A percentile compares a stretch with the other conserved stretches of the same genome.
Evolutionary conservation across 2,113 vertebrate species (phyloP).

Genomic region (Thryonomys swinderianus): DNA sequence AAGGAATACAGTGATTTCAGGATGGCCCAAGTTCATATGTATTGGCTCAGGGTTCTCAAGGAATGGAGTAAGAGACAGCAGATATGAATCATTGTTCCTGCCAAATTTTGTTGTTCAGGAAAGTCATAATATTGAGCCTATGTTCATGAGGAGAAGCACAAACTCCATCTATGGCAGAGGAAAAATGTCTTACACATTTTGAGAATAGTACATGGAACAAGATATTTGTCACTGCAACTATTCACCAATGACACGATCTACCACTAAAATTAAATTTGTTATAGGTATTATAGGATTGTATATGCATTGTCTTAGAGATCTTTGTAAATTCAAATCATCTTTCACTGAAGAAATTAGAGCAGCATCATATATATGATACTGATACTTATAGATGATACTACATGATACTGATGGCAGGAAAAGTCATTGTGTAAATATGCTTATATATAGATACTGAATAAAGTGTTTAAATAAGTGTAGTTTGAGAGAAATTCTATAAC

Average conservation of each 20-base stretch:
- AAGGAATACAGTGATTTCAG: background rate
- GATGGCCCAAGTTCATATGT: background rate
- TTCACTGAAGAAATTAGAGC: background rate
- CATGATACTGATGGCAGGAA: background rate
- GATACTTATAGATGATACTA: background rate
- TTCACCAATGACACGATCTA: background rate
- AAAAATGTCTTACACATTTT: background rate
- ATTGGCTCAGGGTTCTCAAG: background rate
- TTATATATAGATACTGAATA: background rate
- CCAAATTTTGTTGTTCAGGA: background rate
- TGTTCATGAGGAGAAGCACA: background rate
- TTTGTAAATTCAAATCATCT: background rate
- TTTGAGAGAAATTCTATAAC: slow-evolving; percentile 13
- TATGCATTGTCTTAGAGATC: background rate
- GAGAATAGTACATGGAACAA: background rate
- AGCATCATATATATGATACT: background rate
- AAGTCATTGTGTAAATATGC: background rate
- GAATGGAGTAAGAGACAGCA: background rate
- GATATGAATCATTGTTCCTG: background rate
- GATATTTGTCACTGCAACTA: background rate
- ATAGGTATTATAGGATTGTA: background rate
- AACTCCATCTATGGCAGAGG: background rate
- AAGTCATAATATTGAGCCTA: background rate
- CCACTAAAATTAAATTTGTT: background rate
- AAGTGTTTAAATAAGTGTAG: background rate